phyloP scores from a whole-genome alignment of 2,888 invertebrate genomes.

The Stenoptilia bipunctidactyla region DNA sequence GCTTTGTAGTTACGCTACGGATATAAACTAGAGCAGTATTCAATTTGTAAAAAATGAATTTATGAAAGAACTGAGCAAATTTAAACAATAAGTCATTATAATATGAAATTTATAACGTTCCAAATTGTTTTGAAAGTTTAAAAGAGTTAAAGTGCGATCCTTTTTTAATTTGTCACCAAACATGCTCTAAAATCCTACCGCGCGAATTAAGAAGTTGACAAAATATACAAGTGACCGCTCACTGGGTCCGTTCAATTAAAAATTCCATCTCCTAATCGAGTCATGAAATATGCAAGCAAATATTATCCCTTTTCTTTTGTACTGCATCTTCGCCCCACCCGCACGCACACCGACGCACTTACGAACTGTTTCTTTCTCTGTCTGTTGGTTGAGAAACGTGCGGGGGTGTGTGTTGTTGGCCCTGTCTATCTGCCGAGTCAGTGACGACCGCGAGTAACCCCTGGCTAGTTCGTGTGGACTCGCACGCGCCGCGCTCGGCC shows the following conservation, averaged over 20 bases:
- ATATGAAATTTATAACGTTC: too few species aligned
- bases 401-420: conserved; percentile 36
- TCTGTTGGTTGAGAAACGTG: conserved; percentile 32
- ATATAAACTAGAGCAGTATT: background rate
- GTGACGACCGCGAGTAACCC: conserved; percentile 70
- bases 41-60: too few species aligned
- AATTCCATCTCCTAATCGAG: conserved; percentile 71
- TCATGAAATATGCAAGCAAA: conserved; percentile 72
- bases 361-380: conserved; percentile 47
- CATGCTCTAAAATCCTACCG: too few species aligned
- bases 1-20: too few species aligned
- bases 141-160: too few species aligned
- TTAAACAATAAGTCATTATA: too few species aligned
- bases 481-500: conserved; percentile 68
- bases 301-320: conserved; percentile 71
- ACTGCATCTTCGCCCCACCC: conserved; percentile 70
- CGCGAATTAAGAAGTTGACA: too few species aligned
- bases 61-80: too few species aligned
- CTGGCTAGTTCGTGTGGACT: conserved; percentile 67
- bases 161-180: too few species aligned
- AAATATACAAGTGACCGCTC: background rate
- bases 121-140: too few species aligned
- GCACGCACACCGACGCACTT: conserved; percentile 68
- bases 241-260: conserved; percentile 63
- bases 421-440: conserved; percentile 56